Percentiles rank a stretch among this genome's conserved stretches.
Conservation (phyloP, 2,113 vertebrate species). For the Anseranas semipalmata region DNA sequence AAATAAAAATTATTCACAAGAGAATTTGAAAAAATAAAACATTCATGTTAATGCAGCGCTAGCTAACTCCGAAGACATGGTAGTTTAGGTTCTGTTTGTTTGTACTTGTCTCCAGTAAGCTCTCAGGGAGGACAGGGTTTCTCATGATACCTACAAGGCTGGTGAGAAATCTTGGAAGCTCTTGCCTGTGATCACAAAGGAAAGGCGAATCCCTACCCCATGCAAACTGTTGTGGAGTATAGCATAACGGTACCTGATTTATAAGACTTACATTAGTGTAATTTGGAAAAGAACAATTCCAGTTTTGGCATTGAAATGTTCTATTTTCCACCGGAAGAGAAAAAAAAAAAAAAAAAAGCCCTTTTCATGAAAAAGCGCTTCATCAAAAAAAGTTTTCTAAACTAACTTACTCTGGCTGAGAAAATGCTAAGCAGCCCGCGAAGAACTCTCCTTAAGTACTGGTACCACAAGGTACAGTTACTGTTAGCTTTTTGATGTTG, state of each 20-base stretch:
- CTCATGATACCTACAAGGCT: no score
- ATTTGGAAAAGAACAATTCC: neutral
- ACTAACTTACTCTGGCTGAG: neutral
- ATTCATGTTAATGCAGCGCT: neutral
- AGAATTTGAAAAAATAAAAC: neutral
- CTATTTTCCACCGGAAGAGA: neutral
- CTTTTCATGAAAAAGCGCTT: neutral
- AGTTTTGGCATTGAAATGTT: neutral
- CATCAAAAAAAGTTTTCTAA: neutral
- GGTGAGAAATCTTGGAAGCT: neutral
- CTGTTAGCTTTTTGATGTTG: no score
- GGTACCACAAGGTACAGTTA: no score
- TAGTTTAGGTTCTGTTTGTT: neutral
- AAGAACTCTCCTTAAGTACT: neutral
- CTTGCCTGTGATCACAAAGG: neutral
- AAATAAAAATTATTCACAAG: neutral
- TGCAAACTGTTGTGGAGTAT: neutral
- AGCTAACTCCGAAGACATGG: neutral
- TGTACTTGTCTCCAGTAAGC: neutral
- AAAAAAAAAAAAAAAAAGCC: rapidly evolving
- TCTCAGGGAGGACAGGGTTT: neutral
- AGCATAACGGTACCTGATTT: neutral
- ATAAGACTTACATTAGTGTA: neutral
- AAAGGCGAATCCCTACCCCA: neutral
- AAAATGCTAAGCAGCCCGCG: neutral